These are phyloP conservation scores for Zapus hudsonius DNA, from an alignment of 2,113 vertebrate species.

Conservation along the genomic window DNA sequence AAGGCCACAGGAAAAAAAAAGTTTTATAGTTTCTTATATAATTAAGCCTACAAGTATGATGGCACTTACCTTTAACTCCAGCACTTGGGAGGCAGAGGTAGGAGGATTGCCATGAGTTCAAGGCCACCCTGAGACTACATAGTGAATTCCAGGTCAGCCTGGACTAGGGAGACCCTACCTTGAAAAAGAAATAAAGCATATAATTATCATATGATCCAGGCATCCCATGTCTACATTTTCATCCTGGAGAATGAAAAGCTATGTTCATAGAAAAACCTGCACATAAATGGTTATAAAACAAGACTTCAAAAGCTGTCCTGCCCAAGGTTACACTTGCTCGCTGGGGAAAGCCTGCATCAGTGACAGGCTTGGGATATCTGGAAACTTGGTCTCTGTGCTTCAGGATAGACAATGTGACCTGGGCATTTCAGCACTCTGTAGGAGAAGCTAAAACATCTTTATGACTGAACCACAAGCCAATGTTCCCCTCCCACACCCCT, in stretches of 20 bases:
- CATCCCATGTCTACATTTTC: not conserved
- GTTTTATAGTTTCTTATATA: not conserved
- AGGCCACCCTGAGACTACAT: too few relatives aligned
- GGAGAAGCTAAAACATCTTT: not conserved
- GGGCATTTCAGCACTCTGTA: not conserved
- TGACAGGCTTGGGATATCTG: not conserved
- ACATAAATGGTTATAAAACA: not conserved
- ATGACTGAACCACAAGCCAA: not conserved
- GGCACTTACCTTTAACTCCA: too few relatives aligned
- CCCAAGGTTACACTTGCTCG: not conserved
- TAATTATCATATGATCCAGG: not conserved
- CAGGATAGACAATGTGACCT: not conserved
- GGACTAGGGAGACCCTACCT: too few relatives aligned
- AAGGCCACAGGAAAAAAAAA: not conserved
- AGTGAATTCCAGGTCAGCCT: too few relatives aligned
- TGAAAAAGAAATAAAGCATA: not conserved
- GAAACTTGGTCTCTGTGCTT: not conserved
- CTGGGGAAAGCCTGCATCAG: not conserved
- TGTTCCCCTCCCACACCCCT: not conserved
- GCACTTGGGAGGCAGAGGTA: too few relatives aligned
- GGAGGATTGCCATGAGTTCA: too few relatives aligned
- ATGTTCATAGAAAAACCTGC: not conserved
- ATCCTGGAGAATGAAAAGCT: not conserved
- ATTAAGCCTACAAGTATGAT: not conserved
- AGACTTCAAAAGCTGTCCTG: not conserved